phyloP scores from a whole-genome alignment of 2,113 vertebrate genomes.

The Cygnus atratus region DNA sequence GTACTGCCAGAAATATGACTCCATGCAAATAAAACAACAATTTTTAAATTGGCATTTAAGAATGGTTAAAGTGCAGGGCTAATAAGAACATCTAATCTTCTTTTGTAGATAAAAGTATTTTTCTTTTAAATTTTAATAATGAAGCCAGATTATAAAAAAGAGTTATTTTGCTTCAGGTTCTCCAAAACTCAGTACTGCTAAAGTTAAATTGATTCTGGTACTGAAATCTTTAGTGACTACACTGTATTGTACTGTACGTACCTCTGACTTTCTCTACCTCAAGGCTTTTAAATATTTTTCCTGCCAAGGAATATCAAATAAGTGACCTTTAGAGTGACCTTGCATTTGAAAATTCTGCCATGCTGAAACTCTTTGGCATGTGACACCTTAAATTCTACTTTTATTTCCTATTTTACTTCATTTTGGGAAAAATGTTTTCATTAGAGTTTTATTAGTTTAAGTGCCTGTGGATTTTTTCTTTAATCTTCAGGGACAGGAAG shows the following conservation, averaged over 20 bases:
- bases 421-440: background rate
- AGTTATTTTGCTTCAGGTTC: background rate
- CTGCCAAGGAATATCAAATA: background rate
- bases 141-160: background rate
- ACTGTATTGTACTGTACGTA: background rate
- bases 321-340: background rate
- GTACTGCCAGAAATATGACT: background rate
- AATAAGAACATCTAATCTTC: background rate
- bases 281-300: background rate
- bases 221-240: background rate
- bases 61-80: background rate
- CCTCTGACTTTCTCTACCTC: background rate
- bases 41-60: background rate
- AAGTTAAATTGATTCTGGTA: background rate
- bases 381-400: background rate
- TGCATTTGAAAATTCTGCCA: background rate
- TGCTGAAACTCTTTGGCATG: background rate
- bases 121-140: background rate
- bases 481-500: background rate
- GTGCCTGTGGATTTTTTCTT: background rate
- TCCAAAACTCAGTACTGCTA: background rate
- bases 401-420: background rate
- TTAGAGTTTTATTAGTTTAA: background rate
- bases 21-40: background rate
- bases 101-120: background rate